Percentiles rank a stretch among this genome's conserved stretches.
phyloP scores from a whole-genome alignment of 2,113 vertebrate species.

The Chlamydotis undulata region DNA sequence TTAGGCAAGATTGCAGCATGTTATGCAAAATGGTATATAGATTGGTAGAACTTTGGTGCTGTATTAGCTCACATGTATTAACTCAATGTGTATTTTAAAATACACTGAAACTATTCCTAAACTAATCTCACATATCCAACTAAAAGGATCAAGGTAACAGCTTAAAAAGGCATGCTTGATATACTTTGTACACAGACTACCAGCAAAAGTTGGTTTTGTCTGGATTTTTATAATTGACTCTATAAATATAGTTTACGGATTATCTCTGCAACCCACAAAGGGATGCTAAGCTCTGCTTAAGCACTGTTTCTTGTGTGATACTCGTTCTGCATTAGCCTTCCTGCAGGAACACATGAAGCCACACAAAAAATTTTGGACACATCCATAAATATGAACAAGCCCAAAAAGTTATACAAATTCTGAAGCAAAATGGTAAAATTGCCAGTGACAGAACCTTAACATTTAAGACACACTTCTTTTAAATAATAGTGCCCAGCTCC shows the following conservation, averaged over 20 bases:
- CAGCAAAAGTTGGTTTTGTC: background rate
- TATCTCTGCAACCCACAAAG: background rate
- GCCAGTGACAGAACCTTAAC: background rate
- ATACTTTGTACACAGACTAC: background rate
- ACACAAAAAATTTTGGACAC: background rate
- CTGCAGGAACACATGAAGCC: background rate
- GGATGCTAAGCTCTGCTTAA: background rate
- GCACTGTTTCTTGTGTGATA: background rate
- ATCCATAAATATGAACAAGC: background rate
- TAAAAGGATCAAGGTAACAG: background rate
- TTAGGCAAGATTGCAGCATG: background rate
- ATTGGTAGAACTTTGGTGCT: background rate
- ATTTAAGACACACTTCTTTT: background rate
- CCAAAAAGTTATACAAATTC: background rate
- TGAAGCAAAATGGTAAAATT: background rate
- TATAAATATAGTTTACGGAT: background rate
- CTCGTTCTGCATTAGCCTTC: background rate
- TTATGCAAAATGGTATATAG: background rate
- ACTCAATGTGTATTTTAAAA: background rate
- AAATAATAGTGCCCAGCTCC: background rate
- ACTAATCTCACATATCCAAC: background rate
- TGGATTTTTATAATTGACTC: background rate
- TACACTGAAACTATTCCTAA: background rate
- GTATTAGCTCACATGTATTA: background rate
- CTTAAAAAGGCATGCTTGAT: background rate